Base-by-base conservation (phyloP, 2,888 invertebrate genomes). In the Tetragnatha montana region DNA sequence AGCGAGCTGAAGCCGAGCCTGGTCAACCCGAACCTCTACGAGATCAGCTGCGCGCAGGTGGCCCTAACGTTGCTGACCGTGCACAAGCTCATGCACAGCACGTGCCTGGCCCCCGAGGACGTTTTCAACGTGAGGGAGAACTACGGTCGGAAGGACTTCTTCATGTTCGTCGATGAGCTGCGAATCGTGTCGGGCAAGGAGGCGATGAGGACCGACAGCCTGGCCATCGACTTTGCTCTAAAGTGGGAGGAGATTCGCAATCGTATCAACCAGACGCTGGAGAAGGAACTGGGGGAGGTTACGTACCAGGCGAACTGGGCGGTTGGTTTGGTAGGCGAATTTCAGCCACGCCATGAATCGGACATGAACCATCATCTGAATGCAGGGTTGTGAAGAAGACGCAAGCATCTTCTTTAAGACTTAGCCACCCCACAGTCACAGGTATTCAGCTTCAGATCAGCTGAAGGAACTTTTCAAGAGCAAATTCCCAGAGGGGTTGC, bases 21-120 rank as follows among this genome's bases (percentile, higher is more conserved):
- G 8, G 49, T 75, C 0, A 51, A n/a, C 14, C 51, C 75, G 7
- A 47, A 35, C 35, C 17, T 89, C 14, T 81, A 49, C 51, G 71
- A 81, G 17, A 50, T 69, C 4, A 89, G 71, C 22, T 89, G 80
- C 14, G 74, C 69, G 1, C 74, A 89, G 35, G 21, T 84, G 21
- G 84, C 88, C 1, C 51, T 51, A n/a, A 75, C 47, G 19, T 70
- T 89, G 22, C 19, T 83, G 8, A 17, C 74, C 49, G 74, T 74
- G 21, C 71, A 89, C 75, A 89, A 74, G 35, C 22, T 84, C 69
- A 89, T 84, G 75, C 50, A 79, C 22, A 75, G 47, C 3, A 19
- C 50, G 1, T 47, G 19, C 6, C 10, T 22, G 6, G 8, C 21
- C 22, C 79, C 71, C 17, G 79, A 85, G 51, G 19, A n/a, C 8